These are phyloP conservation scores for Pteria penguin DNA, from an alignment of 2,888 invertebrate genomes.

Conservation along the genomic window DNA sequence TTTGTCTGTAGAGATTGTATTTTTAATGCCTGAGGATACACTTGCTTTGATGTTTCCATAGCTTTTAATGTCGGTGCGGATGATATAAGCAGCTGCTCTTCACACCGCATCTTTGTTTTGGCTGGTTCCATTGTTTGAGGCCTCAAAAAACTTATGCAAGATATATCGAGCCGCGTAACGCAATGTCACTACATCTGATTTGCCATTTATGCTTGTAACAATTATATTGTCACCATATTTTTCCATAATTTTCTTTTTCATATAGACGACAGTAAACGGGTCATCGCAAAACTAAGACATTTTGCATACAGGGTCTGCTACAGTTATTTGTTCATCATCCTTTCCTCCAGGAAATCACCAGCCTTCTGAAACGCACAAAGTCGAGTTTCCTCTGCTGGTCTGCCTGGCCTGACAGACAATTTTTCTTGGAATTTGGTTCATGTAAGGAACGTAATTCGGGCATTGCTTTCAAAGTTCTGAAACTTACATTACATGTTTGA, in stretches of 20 bases:
- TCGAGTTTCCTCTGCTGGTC: not conserved
- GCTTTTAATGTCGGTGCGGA: constrained; percentile 6
- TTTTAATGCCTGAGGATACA: constrained; percentile 3
- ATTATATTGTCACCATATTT: constrained; percentile 34
- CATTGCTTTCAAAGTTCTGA: constrained; percentile 31
- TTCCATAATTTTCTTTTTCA: constrained; percentile 29
- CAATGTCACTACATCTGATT: constrained; percentile 33
- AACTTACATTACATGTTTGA: constrained; percentile 51
- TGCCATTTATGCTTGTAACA: constrained; percentile 29
- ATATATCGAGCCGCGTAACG: constrained; percentile 23
- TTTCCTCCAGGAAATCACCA: constrained; percentile 31
- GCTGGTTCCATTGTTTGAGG: not conserved
- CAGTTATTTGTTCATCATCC: constrained; percentile 38
- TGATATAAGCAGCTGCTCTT: constrained; percentile 5
- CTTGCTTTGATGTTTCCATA: not conserved
- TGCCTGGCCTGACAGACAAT: not conserved
- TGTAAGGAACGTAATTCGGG: constrained; percentile 1
- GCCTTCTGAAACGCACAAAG: constrained; percentile 31
- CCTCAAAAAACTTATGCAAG: constrained; percentile 27
- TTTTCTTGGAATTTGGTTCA: not conserved
- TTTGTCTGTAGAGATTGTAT: not conserved
- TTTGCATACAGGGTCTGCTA: constrained; percentile 28
- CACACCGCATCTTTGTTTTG: not conserved
- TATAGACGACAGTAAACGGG: constrained; percentile 23
- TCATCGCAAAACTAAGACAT: constrained; percentile 35